Percentiles rank a stretch among this genome's conserved stretches.
phyloP scores from a whole-genome alignment of 2,888 invertebrate species.

The Rotaria macrura region DNA sequence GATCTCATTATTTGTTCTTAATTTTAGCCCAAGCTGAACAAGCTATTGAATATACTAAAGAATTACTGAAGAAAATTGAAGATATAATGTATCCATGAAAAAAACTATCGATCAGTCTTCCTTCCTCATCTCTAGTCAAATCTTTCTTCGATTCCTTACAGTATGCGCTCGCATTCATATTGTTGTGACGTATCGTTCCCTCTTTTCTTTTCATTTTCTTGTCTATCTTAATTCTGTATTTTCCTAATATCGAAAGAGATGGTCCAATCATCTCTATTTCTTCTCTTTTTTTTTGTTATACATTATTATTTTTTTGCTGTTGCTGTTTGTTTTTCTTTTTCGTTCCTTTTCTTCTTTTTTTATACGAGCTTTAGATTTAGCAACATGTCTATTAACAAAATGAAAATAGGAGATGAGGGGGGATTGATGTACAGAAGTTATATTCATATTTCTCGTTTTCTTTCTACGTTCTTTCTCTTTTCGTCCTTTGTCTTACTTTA shows the following conservation, averaged over 20 bases:
- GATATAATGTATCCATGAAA: conserved; percentile 31
- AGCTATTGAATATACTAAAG: conserved; percentile 33
- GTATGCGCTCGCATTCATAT: background rate
- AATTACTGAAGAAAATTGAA: conserved; percentile 32
- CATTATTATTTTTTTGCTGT: background rate
- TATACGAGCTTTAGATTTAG: background rate
- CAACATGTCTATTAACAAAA: background rate
- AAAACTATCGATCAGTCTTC: background rate
- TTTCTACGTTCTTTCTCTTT: too few species aligned
- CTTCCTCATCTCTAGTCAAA: conserved; percentile 7
- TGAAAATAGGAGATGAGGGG: background rate
- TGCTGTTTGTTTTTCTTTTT: background rate
- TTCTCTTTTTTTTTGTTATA: background rate
- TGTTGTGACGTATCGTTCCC: background rate
- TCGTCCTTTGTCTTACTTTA: too few species aligned
- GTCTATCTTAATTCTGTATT: background rate
- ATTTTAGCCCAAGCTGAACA: conserved; percentile 33
- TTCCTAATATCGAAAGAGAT: background rate
- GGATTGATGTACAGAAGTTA: background rate
- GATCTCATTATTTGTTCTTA: background rate
- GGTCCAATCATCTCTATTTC: background rate
- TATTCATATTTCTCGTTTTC: too few species aligned
- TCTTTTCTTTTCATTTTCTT: background rate
- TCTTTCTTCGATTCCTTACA: background rate
- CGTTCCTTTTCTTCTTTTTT: background rate